These are phyloP conservation scores for Chrysolophus pictus DNA, from an alignment of 2,797 vertebrate genomes.

Conservation along the genomic window DNA sequence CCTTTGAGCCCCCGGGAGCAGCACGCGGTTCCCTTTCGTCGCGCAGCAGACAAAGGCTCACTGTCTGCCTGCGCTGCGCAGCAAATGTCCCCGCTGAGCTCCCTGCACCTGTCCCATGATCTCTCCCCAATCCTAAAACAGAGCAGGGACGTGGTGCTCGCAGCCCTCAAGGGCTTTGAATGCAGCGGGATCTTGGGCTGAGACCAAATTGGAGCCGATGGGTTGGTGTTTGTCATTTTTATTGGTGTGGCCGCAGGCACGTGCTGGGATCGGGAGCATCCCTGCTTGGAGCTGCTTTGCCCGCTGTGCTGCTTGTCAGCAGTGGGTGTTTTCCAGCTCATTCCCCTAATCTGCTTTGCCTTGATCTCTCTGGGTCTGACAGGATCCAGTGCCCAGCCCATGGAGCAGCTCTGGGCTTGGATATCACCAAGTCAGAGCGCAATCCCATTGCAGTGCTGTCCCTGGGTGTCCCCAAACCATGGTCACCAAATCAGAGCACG, in stretches of 20 bases:
- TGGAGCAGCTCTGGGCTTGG: fast-evolving
- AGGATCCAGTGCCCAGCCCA: fast-evolving
- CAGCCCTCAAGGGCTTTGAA: background rate
- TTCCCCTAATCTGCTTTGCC: slow-evolving; percentile 31
- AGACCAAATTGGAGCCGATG: fast-evolving
- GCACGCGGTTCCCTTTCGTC: background rate
- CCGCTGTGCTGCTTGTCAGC: background rate
- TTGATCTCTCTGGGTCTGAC: background rate
- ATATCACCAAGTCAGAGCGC: fast-evolving
- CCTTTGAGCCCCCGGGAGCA: background rate
- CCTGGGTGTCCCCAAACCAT: background rate
- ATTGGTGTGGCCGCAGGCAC: fast-evolving
- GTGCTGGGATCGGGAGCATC: background rate
- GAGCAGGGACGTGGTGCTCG: background rate
- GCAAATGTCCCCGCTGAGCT: background rate
- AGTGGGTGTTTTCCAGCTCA: background rate
- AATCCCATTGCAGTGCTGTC: fast-evolving
- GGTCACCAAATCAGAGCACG: fast-evolving
- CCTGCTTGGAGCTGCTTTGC: fast-evolving
- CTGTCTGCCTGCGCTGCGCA: background rate
- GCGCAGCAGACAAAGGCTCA: slow-evolving; percentile 26
- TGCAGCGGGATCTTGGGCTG: background rate
- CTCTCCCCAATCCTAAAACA: background rate
- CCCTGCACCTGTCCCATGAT: background rate
- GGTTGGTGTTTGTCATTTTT: fast-evolving